Base-by-base conservation (phyloP, 2,888 invertebrate genomes). In the Oxycera nigricornis region DNA sequence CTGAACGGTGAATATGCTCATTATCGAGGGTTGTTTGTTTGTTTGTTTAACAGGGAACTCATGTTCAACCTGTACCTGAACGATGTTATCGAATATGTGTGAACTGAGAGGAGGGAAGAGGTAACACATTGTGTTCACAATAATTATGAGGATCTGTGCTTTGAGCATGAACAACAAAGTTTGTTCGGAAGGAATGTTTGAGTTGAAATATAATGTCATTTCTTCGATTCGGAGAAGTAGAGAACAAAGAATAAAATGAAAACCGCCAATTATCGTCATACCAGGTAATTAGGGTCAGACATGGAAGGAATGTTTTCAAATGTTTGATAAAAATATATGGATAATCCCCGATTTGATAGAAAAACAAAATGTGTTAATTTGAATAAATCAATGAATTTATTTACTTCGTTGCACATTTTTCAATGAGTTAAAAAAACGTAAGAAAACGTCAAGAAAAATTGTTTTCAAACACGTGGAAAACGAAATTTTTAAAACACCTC, bases 11-110 rank as follows among this genome's bases (percentile, higher is more conserved):
- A 39, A 14, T 65, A 41, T 65, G 24, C 39, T 65, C 65, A 39
- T 65, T 65, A 65, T 65, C 20, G 61, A 61, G 61, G 61, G 26
- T 67, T 70, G 70, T 55, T 70, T 70, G 68, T 55, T 70, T 70
- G 68, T 28, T 50, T 50, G 68, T 7, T 30, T 68, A 68, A 70
- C 30, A 55, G 11, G 28, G 59, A 59, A 59, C 14, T 9, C 30
- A 17, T 14, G 6, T 4, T 22, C 2, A 62, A n/a, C n/a, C 6
- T 2, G 14, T 17, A n/a, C 17, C 46, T 46, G 24, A 30, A 22
- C 46, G 67, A 68, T 68, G 46, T 46, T 46, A 68, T 68, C 67
- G 67, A 26, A 28, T 28, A 46, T 17, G 67, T 68, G 67, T 68
- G 67, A 68, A 68, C 50, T 50, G 67, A 28, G 50, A n/a, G 46